Evolutionary conservation across 1,140 invertebrate species (phyloP).

Genomic region (Amyelois transitella): DNA sequence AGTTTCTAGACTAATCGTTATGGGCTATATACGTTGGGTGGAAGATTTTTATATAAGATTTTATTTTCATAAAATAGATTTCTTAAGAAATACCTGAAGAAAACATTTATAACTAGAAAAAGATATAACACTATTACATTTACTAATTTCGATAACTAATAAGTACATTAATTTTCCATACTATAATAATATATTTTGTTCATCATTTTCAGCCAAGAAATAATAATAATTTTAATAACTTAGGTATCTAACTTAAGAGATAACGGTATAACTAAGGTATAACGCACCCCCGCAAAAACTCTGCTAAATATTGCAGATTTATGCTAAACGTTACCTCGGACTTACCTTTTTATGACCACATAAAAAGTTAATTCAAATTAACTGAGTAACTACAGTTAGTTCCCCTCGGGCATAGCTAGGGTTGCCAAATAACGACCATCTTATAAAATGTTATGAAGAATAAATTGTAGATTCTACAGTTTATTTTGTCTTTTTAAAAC

Average conservation of each 20-base stretch:
- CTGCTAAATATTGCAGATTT: neutral
- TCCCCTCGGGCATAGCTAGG: neutral
- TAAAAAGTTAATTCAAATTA: slow-evolving; percentile 65
- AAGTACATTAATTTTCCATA: too few species aligned
- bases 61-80: too few species aligned
- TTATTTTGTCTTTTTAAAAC: too few species aligned
- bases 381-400: slow-evolving; percentile 5
- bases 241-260: neutral
- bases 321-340: slow-evolving; percentile 51
- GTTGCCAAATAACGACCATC: neutral
- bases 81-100: too few species aligned
- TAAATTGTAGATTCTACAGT: too few species aligned
- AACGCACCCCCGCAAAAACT: slow-evolving; percentile 29
- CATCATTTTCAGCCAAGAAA: neutral
- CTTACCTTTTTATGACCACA: slow-evolving; percentile 50
- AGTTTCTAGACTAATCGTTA: too few species aligned
- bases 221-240: neutral
- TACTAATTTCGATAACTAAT: too few species aligned
- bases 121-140: too few species aligned
- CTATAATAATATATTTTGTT: neutral
- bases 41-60: too few species aligned
- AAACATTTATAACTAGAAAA: too few species aligned
- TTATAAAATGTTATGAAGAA: too few species aligned
- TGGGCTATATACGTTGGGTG: too few species aligned
- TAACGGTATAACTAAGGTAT: slow-evolving; percentile 8